These are phyloP conservation scores for Mactra quadrangularis DNA, from an alignment of 1,140 invertebrate genomes.

Conservation along the genomic window DNA sequence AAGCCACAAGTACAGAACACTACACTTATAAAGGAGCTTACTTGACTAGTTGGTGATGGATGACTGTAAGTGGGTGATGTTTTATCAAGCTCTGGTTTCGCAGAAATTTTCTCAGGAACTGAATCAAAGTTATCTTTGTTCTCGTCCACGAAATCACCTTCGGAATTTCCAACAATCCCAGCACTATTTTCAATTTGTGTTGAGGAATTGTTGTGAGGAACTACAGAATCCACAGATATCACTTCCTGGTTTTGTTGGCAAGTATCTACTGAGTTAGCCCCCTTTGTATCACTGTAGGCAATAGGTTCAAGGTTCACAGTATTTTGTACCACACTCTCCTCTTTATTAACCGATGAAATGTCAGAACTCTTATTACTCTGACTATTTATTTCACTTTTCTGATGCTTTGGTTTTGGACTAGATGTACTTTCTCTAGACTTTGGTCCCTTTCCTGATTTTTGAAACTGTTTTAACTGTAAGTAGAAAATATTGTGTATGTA, in stretches of 20 bases:
- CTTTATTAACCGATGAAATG: background rate
- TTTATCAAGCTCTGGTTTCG: too few species aligned
- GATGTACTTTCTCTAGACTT: slow-evolving; percentile 53
- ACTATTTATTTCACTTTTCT: slow-evolving; percentile 28
- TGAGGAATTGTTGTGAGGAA: too few species aligned
- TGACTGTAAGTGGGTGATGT: too few species aligned
- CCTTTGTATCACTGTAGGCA: background rate
- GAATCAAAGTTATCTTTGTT: slow-evolving; percentile 36
- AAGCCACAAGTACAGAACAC: too few species aligned
- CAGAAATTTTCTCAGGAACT: slow-evolving; percentile 10
- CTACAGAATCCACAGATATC: too few species aligned
- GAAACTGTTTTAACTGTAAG: slow-evolving; percentile 74
- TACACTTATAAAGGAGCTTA: too few species aligned
- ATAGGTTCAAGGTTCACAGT: slow-evolving; percentile 19
- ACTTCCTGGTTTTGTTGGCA: background rate
- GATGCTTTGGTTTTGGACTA: slow-evolving; percentile 35
- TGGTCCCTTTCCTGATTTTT: slow-evolving; percentile 62
- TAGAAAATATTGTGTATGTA: too few species aligned
- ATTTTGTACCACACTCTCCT: slow-evolving; percentile 18
- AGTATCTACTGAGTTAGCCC: background rate
- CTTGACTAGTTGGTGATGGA: too few species aligned
- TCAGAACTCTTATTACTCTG: background rate
- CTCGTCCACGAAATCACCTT: slow-evolving; percentile 21
- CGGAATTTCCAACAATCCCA: too few species aligned
- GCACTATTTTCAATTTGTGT: background rate